phyloP scores from a whole-genome alignment of 37 sponge, comb jelly and placozoan species.

The Mnemiopsis leidyi region DNA sequence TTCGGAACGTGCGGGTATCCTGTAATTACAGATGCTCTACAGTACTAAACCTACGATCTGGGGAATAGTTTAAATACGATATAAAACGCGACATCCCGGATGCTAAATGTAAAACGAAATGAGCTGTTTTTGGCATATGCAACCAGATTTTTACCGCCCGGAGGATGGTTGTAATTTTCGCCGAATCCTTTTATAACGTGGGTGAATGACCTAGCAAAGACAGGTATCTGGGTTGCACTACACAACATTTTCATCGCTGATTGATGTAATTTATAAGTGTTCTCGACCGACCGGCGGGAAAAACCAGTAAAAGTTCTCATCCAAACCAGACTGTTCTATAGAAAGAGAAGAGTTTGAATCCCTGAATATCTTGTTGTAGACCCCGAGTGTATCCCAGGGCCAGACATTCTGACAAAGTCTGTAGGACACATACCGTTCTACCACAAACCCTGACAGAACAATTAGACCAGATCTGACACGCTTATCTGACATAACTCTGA shows the following conservation, averaged over 20 bases:
- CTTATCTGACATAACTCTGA: conserved; percentile 16
- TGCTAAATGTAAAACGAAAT: background rate
- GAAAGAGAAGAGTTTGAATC: background rate
- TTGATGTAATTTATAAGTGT: background rate
- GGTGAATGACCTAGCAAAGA: background rate
- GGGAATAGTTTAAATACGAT: background rate
- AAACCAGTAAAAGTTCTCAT: conserved; percentile 4
- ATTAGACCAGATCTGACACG: background rate
- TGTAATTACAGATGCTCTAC: background rate
- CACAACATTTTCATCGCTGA: no score
- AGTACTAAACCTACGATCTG: background rate
- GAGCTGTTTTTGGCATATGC: background rate
- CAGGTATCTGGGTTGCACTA: background rate
- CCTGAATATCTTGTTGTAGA: background rate
- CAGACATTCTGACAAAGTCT: background rate
- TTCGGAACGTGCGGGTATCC: background rate
- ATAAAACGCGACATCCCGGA: background rate
- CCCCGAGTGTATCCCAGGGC: conserved; percentile 20
- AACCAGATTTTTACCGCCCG: background rate
- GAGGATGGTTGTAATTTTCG: background rate
- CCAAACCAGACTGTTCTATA: background rate
- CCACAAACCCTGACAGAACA: background rate
- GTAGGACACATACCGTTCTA: conserved; percentile 22
- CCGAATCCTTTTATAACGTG: background rate
- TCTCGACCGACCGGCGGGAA: conserved; percentile 28